These are phyloP conservation scores for Psittacula echo DNA, from an alignment of 2,797 vertebrate species.

Conservation along the genomic window DNA sequence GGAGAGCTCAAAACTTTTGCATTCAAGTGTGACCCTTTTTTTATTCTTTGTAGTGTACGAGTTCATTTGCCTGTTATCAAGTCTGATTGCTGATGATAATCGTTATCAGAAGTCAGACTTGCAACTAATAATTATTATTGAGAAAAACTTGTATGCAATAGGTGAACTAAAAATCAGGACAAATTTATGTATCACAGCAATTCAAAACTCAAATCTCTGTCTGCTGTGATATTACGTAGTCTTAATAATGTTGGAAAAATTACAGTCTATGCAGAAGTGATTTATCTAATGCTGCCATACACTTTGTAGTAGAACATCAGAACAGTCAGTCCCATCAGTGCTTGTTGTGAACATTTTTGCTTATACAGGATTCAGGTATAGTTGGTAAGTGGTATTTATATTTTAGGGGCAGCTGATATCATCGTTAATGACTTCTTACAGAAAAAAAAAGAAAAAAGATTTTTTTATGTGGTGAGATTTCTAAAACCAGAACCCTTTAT, in stretches of 20 bases:
- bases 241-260: not conserved
- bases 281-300: not conserved
- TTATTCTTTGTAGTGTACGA: not conserved
- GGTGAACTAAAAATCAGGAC: not conserved
- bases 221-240: not conserved
- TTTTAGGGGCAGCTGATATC: not conserved
- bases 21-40: not conserved
- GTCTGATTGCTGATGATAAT: not conserved
- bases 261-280: not conserved
- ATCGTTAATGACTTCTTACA: not conserved
- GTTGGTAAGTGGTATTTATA: not conserved
- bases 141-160: not conserved
- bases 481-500: not conserved
- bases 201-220: not conserved
- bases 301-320: not conserved
- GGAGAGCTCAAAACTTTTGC: not conserved
- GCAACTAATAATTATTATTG: not conserved
- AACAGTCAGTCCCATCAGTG: not conserved
- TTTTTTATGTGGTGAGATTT: not conserved
- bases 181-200: not conserved
- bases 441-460: rapidly evolving
- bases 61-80: not conserved
- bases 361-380: not conserved
- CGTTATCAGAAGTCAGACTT: not conserved
- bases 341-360: not conserved